Base-by-base conservation (phyloP, 2,113 vertebrate genomes). In the Oreochromis aureus region DNA sequence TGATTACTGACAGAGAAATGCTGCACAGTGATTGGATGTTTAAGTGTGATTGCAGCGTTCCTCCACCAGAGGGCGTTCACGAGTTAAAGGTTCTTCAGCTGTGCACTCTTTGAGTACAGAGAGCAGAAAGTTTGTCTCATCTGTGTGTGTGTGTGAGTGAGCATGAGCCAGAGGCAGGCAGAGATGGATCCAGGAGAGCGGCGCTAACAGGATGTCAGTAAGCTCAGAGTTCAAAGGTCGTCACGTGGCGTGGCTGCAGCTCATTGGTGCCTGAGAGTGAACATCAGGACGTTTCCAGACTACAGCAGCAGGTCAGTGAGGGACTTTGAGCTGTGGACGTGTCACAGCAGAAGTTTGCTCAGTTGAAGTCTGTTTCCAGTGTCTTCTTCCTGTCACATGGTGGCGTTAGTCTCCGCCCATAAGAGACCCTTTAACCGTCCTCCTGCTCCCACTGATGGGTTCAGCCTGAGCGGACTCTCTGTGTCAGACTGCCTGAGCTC, bases 1-100 rank as follows among this genome's bases (percentile, higher is more conserved):
- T 91, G 6, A 51, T 71, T 84, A 9, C 6, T 27, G 79, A 44
- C 7, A 56, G 27, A 56, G 13, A 82, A 36, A 76, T 5, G 54
- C 10, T 34, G 39, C 54, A 24, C 36, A 85, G 22, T 32, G 44
- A 48, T 76, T 30, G 9, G 44, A 32, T 5, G 16, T 76, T 51
- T 51, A 10, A 46, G 1, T 51, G 69, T 48, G 24, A 32, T 48
- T 51, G 44, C 6, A 51, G 44, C 16, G 18, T 51, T 78, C 27
- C 46, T 63, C 86, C 86, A 87, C 81, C 34, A 83, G 86, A 79
- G 56, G 6, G 81, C 3, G 10, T 6, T 63, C 46, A 63, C 10
- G 32, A n/a, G 59, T 7, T n/a, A 36, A 7, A 66, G 10, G 32
- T 7, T 36, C 32, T 36, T 63, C 18, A n/a, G 59, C 59, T 34